Conservation (phyloP, 2,113 vertebrate genomes). For the Polyodon spathula region DNA sequence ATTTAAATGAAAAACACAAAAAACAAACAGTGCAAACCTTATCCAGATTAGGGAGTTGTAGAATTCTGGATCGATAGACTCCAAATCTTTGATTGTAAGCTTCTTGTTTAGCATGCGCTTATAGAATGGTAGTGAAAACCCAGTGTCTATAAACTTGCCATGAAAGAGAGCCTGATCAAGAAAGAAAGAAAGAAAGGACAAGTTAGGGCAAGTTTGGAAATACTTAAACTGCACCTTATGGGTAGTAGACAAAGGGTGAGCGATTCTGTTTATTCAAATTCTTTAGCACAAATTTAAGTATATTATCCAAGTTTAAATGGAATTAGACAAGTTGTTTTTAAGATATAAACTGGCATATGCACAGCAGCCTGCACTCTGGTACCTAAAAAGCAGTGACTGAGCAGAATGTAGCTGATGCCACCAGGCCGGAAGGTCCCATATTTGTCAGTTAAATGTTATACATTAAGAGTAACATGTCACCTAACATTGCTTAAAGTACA, state of each 20-base stretch:
- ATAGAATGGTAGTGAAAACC: slow-evolving; percentile 96
- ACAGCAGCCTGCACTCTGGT: no score
- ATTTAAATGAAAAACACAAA: slow-evolving; percentile 3
- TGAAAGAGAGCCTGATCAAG: slow-evolving; percentile 83
- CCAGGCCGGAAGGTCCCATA: no score
- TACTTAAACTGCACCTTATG: neutral
- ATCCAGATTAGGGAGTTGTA: slow-evolving; percentile 99
- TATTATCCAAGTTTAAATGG: no score
- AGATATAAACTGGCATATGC: no score
- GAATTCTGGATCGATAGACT: slow-evolving; percentile 97
- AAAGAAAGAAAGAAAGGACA: slow-evolving; percentile 2
- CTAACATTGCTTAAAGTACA: no score
- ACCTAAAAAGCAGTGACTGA: no score
- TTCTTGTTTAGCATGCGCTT: slow-evolving; percentile 98
- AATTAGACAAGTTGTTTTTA: no score
- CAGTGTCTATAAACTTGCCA: slow-evolving; percentile 97
- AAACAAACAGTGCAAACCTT: slow-evolving; percentile 57
- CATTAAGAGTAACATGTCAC: no score
- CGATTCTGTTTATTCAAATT: no score
- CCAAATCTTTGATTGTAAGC: slow-evolving; percentile 92
- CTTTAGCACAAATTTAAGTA: no score
- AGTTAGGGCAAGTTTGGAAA: neutral
- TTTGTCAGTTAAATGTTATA: no score
- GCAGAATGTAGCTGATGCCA: no score
- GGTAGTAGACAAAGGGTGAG: neutral